Evolutionary conservation across 2,888 invertebrate genomes (phyloP).

Genomic region (Zaprionus bogoriensis): DNA sequence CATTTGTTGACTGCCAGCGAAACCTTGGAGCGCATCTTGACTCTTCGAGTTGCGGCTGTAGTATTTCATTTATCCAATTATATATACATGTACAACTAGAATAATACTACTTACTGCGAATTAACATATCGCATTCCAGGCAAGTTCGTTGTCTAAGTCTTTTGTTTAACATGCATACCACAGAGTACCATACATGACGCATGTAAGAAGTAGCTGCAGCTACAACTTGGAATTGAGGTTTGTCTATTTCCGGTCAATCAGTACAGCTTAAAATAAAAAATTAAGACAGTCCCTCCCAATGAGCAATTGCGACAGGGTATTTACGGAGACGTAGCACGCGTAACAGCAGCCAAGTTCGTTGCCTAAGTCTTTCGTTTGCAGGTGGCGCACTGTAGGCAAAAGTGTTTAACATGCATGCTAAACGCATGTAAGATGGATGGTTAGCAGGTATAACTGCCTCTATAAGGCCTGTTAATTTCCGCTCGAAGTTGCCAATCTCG

Average conservation of each 20-base stretch:
- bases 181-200: too few species aligned
- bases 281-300: too few species aligned
- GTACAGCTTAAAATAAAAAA: too few species aligned
- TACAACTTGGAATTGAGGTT: too few species aligned
- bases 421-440: neutral
- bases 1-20: slow-evolving; percentile 28
- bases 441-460: slow-evolving; percentile 5
- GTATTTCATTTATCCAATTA: slow-evolving; percentile 23
- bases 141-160: slow-evolving; percentile 39
- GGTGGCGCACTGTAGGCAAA: neutral
- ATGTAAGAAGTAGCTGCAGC: too few species aligned
- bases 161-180: slow-evolving; percentile 13
- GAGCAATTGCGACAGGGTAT: too few species aligned
- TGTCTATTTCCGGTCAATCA: too few species aligned
- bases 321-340: too few species aligned
- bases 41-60: slow-evolving; percentile 45
- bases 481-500: slow-evolving; percentile 1
- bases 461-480: slow-evolving; percentile 12
- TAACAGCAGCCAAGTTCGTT: slow-evolving; percentile 12
- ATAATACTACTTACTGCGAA: slow-evolving; percentile 1
- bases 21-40: slow-evolving; percentile 76
- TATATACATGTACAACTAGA: neutral
- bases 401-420: slow-evolving; percentile 3
- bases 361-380: slow-evolving; percentile 25
- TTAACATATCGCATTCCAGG: slow-evolving; percentile 20